These are phyloP conservation scores for Triops cancriformis DNA, from an alignment of 1,140 invertebrate species.

Conservation along the genomic window DNA sequence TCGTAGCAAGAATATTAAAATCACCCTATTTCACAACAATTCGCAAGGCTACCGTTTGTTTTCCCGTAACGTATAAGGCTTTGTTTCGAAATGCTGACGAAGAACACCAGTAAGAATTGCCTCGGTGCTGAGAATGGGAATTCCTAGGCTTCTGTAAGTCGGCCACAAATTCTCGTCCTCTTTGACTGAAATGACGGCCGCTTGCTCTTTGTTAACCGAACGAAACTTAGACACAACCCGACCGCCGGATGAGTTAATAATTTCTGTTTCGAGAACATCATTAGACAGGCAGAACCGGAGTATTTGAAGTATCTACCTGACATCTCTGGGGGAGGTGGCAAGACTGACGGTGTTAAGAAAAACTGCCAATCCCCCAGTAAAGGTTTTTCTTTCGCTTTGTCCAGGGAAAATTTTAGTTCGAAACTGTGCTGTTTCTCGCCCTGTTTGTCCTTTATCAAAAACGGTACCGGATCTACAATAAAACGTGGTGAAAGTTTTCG, in stretches of 20 bases:
- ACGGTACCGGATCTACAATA: slow-evolving; percentile 36
- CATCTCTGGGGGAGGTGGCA: slow-evolving; percentile 40
- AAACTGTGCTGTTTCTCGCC: slow-evolving; percentile 42
- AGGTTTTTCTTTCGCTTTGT: slow-evolving; percentile 35
- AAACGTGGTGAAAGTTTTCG: neutral
- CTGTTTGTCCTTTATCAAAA: slow-evolving; percentile 40
- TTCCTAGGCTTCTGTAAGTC: slow-evolving; percentile 36
- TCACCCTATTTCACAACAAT: neutral
- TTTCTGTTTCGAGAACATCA: slow-evolving; percentile 1
- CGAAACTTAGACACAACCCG: neutral
- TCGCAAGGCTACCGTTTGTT: neutral
- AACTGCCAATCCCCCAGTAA: slow-evolving; percentile 40
- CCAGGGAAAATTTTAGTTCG: slow-evolving; percentile 38
- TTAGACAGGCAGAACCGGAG: neutral
- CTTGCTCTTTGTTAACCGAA: slow-evolving; percentile 29
- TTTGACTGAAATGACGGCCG: slow-evolving; percentile 38
- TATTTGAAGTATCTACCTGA: slow-evolving; percentile 38
- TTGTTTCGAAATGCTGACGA: slow-evolving; percentile 40
- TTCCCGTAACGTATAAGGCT: slow-evolving; percentile 18
- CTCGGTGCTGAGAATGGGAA: slow-evolving; percentile 40
- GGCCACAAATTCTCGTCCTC: slow-evolving; percentile 38
- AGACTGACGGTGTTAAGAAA: slow-evolving; percentile 41
- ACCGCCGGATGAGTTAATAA: slow-evolving; percentile 19
- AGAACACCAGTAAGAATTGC: slow-evolving; percentile 43
- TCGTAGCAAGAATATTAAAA: no score